phyloP scores from a whole-genome alignment of 2,888 invertebrate genomes.

The Aphodius granarius region DNA sequence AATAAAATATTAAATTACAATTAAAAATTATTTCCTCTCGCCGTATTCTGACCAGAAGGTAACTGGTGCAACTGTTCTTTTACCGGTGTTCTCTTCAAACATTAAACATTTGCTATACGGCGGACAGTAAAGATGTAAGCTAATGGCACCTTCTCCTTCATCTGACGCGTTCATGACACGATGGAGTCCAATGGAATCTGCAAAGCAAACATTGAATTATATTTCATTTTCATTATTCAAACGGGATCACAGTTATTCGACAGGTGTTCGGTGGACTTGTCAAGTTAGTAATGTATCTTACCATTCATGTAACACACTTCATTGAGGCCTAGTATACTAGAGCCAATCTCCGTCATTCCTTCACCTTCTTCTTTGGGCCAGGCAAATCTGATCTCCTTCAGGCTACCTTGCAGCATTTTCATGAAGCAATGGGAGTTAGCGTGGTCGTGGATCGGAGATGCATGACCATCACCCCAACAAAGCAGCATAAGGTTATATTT shows the following conservation, averaged over 20 bases:
- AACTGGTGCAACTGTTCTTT: constrained; percentile 68
- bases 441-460: constrained; percentile 95
- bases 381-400: constrained; percentile 81
- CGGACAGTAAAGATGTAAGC: constrained; percentile 93
- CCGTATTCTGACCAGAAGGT: constrained; percentile 96
- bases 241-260: not conserved
- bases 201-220: constrained; percentile 25
- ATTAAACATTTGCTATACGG: constrained; percentile 87
- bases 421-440: constrained; percentile 96
- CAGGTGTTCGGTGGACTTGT: not conserved
- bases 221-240: not conserved
- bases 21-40: constrained; percentile 69
- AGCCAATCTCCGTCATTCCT: constrained; percentile 58
- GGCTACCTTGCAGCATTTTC: constrained; percentile 84
- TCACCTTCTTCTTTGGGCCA: constrained; percentile 67
- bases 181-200: constrained; percentile 93
- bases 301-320: constrained; percentile 96
- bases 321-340: constrained; percentile 68
- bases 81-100: constrained; percentile 90
- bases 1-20: not conserved
- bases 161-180: constrained; percentile 94
- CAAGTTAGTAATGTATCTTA: constrained; percentile 54
- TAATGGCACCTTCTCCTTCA: constrained; percentile 79
- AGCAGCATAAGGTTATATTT: constrained; percentile 96
- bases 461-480: constrained; percentile 98